Evolutionary conservation across 2,888 invertebrate species (phyloP), one percentile per base, ranked within the genome.

Genomic region (Stratiomys singularior): DNA sequence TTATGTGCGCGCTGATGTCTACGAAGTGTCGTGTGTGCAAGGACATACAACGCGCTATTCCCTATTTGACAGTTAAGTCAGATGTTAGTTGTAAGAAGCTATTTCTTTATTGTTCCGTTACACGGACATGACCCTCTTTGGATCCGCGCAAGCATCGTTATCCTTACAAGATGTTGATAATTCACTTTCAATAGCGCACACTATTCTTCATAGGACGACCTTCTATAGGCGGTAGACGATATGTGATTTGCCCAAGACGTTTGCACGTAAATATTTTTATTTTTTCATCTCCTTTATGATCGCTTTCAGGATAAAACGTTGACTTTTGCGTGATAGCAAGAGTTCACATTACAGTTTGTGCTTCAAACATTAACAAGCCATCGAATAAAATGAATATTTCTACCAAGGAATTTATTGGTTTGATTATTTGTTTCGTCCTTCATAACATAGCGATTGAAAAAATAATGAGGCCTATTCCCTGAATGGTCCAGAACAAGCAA

Each of bases 51-150:
- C 28, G 28, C 28, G 58, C 25, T 28, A 27, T 46, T 58, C 56
- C 66, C 77, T 64, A 63, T 76, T 76, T 79, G 78, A 79, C 79
- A 77, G 79, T 77, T 79, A 79, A 79, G 77, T 79, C 79, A 79
- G 77, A 77, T 79, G 77, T 76, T 79, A n/a, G 30, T 21, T n/a
- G 58, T 63, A 58, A 3, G 37, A 72, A 58, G 56, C 76, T 64
- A 76, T 64, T 76, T n/a, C 37, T 44, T 30, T 47, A 64, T 76
- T 76, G 46, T 63, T 76, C 23, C 27, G 60, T 74, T 37, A 60
- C 60, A 23, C 46, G 74, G 74, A 25, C 74, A 74, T 58, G 74
- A 74, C 74, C 74, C 74, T 74, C 60, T 25, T 58, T 23, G 58
- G 46, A 21, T 74, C 74, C 37, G 60, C 58, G 23, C 15, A 74